Evolutionary conservation across 23 tunicate species (phyloP), one percentile per base, ranked within the genome.

Genomic region (Ciona savignyi): DNA sequence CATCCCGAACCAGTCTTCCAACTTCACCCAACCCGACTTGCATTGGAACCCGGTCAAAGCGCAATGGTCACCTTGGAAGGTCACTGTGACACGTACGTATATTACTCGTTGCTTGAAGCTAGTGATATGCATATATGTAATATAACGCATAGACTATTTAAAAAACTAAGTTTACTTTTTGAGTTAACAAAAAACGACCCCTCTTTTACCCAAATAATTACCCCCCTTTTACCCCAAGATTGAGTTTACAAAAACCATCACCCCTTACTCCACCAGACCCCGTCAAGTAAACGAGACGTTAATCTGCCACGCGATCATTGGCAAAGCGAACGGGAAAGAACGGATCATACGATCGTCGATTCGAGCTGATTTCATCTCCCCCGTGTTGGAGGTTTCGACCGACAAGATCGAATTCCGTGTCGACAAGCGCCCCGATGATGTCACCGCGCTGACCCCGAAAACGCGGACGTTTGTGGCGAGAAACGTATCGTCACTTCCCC

Each of bases 241-340:
- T n/a, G n/a, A n/a, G n/a, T n/a, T n/a, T n/a, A n/a, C n/a, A n/a
- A n/a, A n/a, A n/a, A n/a, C n/a, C n/a, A n/a, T n/a, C n/a, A n/a
- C n/a, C n/a, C n/a, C n/a, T n/a, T n/a, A n/a, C n/a, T n/a, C n/a
- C n/a, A n/a, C 11, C 84, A 91, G 97, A 23, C 86, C 99, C 0
- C 68, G 74, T 21, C 82, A 81, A 83, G 99, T 94, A 0, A 22
- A 63, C 31, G 99, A 94, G 78, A 83, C 82, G 3, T 63, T 94
- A 15, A 25, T 75, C 9, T 94, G 99, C 63, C 91, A 87, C 76
- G 86, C 99, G 15, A 87, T 94, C 74, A 83, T 94, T 32, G 99
- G 99, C 4, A 87, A 82, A 75, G 91, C 95, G 32, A 78, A 84
- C 63, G 95, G 95, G 4, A 94, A 94, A 49, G 99, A 94, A 74